These are phyloP conservation scores for Lophura nycthemera DNA, from an alignment of 2,113 vertebrate genomes.

Conservation along the genomic window DNA sequence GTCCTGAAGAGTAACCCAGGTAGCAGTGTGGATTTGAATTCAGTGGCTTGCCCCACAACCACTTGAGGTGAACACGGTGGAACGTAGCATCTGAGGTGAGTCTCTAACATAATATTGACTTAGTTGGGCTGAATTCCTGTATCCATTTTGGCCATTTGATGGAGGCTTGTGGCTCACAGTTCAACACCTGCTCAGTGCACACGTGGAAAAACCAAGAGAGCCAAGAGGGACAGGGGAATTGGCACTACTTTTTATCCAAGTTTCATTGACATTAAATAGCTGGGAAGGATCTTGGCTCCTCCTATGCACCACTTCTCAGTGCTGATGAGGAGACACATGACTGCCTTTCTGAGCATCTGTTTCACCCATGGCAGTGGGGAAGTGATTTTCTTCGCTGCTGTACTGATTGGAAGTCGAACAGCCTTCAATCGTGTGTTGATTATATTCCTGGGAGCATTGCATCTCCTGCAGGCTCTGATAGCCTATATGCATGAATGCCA, in stretches of 20 bases:
- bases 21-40: neutral
- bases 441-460: neutral
- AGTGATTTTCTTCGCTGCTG: constrained; percentile 42
- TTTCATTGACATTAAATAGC: neutral
- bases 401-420: constrained; percentile 15
- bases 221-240: neutral
- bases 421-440: constrained; percentile 12
- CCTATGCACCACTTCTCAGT: constrained; percentile 38
- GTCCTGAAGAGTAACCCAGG: neutral
- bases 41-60: neutral
- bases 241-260: neutral
- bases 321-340: constrained; percentile 22
- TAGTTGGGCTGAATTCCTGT: neutral
- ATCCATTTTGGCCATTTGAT: neutral
- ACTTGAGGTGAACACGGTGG: rapidly evolving
- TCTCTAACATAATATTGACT: neutral
- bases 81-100: neutral
- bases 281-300: constrained; percentile 15
- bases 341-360: constrained; percentile 14
- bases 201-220: neutral
- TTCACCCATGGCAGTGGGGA: neutral
- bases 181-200: neutral
- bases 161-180: rapidly evolving
- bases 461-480: constrained; percentile 41
- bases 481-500: neutral